A percentile compares a stretch with the other conserved stretches of the same genome.
These are phyloP conservation scores for Erinaceus europaeus DNA, from an alignment of 2,113 vertebrate genomes.

Conservation along the genomic window DNA sequence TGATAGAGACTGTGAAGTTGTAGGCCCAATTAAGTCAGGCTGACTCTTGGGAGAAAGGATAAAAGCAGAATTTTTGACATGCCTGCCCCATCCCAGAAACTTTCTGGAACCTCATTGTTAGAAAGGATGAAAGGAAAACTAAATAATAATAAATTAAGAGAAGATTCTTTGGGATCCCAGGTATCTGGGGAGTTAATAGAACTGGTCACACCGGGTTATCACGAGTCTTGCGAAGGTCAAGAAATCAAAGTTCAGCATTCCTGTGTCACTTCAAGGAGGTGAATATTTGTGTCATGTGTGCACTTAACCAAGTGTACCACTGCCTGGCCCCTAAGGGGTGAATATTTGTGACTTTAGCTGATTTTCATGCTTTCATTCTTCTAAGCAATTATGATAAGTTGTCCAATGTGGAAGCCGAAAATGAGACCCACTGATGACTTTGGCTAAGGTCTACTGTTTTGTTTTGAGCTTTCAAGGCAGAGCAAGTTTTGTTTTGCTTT, in stretches of 20 bases:
- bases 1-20: not conserved
- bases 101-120: not conserved
- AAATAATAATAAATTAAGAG: not conserved
- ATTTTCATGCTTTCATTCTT: not conserved
- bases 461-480: not conserved
- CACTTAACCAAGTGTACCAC: too few species aligned
- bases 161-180: not conserved
- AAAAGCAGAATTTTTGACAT: not conserved
- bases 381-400: not conserved
- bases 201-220: not conserved
- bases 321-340: too few species aligned
- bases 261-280: not conserved
- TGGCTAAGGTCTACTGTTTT: not conserved
- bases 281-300: not conserved
- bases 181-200: not conserved
- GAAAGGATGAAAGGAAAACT: not conserved
- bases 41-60: not conserved
- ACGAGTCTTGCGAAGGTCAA: not conserved
- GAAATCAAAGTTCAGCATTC: not conserved
- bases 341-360: not conserved
- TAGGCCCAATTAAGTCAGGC: not conserved
- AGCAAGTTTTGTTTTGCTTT: not conserved
- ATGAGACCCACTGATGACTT: not conserved
- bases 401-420: not conserved
- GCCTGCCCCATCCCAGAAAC: not conserved